Percentiles rank a stretch among this genome's conserved stretches.
Conservation (phyloP, 2,797 vertebrate genomes). For the Paramormyrops hopkinsi region DNA sequence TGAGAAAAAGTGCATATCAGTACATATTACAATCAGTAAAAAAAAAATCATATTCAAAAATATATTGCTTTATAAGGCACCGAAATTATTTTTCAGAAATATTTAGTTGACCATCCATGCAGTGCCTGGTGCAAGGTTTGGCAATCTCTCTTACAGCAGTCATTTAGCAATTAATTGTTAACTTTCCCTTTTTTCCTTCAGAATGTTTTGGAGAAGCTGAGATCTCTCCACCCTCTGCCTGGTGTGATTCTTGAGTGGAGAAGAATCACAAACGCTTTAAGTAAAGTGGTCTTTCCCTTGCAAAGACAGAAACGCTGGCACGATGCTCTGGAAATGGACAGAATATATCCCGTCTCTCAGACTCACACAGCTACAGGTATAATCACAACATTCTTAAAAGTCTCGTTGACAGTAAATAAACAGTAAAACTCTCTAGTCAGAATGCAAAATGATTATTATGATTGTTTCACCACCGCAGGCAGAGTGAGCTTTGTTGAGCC, state of each 20-base stretch:
- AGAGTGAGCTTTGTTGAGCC: slow-evolving; percentile 88
- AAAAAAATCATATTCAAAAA: not conserved
- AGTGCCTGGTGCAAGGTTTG: not conserved
- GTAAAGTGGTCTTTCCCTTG: slow-evolving; percentile 89
- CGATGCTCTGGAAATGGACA: slow-evolving; percentile 78
- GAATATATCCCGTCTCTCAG: slow-evolving; percentile 82
- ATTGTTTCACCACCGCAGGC: slow-evolving; percentile 55
- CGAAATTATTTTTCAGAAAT: not conserved
- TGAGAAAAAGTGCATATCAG: not conserved
- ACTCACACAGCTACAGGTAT: slow-evolving; percentile 90
- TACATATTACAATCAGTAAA: not conserved
- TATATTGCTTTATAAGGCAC: not conserved
- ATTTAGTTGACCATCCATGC: not conserved
- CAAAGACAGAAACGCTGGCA: slow-evolving; percentile 78
- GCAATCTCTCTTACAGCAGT: not conserved
- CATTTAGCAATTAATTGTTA: not conserved
- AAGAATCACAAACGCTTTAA: slow-evolving; percentile 87
- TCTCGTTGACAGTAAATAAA: not conserved
- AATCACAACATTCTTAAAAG: not conserved
- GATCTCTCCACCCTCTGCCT: slow-evolving; percentile 77
- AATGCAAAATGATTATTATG: not conserved
- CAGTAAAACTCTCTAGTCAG: not conserved
- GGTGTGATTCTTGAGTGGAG: slow-evolving; percentile 94
- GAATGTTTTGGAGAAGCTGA: slow-evolving; percentile 89
- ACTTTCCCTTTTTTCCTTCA: slow-evolving; percentile 42